Conservation (phyloP, 2,113 vertebrate species). For the Dromas ardeola region DNA sequence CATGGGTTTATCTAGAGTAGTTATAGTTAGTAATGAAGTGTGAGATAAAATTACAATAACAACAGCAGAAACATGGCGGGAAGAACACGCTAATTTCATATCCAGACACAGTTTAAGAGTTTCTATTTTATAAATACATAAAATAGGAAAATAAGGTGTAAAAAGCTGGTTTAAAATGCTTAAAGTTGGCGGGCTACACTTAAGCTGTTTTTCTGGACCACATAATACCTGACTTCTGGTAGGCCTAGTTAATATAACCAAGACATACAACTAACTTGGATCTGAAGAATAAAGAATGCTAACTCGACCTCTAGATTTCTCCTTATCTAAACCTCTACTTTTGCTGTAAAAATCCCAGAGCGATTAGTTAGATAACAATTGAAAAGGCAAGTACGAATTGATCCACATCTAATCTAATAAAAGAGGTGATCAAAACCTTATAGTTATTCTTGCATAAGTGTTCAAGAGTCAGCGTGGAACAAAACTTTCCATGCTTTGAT, state of each 20-base stretch:
- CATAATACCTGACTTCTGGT: background rate
- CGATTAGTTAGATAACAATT: background rate
- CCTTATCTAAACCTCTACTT: background rate
- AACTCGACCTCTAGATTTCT: background rate
- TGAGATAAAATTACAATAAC: background rate
- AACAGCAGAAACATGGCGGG: background rate
- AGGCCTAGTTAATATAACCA: background rate
- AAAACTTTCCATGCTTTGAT: background rate
- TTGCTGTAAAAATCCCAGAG: background rate
- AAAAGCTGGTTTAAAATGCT: background rate
- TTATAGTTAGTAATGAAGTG: background rate
- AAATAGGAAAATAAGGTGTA: background rate
- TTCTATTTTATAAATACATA: background rate
- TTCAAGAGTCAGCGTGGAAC: background rate
- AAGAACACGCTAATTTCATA: background rate
- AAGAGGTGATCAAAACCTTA: background rate
- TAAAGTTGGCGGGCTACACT: background rate
- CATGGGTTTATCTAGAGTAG: background rate
- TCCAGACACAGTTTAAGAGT: background rate
- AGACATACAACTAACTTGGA: background rate
- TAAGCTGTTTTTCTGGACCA: background rate
- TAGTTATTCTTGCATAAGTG: background rate
- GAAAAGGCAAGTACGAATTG: background rate
- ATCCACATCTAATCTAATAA: background rate
- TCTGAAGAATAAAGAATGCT: background rate